These are phyloP conservation scores for Kryptolebias marmoratus DNA, from an alignment of 2,113 vertebrate genomes.

Conservation along the genomic window DNA sequence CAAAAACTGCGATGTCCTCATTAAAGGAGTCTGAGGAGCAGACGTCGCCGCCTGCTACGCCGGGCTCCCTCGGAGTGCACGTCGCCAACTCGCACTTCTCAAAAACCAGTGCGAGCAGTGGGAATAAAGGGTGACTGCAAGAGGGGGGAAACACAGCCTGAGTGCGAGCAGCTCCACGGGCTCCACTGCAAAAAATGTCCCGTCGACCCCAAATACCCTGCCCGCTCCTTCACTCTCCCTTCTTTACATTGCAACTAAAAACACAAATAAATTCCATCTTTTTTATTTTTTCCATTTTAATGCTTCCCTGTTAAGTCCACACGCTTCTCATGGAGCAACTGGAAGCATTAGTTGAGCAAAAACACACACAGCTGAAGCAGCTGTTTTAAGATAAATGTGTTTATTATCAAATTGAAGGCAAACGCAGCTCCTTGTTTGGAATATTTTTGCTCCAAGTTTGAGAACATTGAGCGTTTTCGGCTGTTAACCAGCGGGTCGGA, in stretches of 20 bases:
- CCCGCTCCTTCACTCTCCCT: slow-evolving; percentile 2
- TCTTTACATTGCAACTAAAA: background rate
- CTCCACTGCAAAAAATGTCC: slow-evolving; percentile 62
- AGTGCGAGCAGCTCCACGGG: slow-evolving; percentile 62
- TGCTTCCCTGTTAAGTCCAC: background rate
- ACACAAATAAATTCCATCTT: background rate
- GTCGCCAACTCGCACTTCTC: slow-evolving; percentile 99
- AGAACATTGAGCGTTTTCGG: background rate
- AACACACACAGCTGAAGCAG: background rate
- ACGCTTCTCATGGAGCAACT: background rate
- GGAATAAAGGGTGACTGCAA: slow-evolving; percentile 98
- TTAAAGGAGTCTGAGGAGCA: slow-evolving; percentile 99
- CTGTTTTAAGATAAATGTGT: no score
- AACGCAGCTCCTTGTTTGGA: background rate
- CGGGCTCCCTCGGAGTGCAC: slow-evolving; percentile 97
- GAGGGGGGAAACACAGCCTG: slow-evolving; percentile 76
- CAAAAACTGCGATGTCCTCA: slow-evolving; percentile 99
- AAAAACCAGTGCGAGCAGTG: slow-evolving; percentile 98
- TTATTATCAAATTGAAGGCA: background rate
- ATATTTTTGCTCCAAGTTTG: slow-evolving; percentile 13
- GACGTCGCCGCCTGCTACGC: slow-evolving; percentile 98
- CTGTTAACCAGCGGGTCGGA: slow-evolving; percentile 13
- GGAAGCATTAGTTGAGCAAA: background rate
- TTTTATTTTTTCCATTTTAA: background rate
- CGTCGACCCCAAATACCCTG: background rate